Evolutionary conservation across 1,140 invertebrate genomes (phyloP), one percentile per base, ranked within the genome.

Genomic region (Nasonia longicornis): DNA sequence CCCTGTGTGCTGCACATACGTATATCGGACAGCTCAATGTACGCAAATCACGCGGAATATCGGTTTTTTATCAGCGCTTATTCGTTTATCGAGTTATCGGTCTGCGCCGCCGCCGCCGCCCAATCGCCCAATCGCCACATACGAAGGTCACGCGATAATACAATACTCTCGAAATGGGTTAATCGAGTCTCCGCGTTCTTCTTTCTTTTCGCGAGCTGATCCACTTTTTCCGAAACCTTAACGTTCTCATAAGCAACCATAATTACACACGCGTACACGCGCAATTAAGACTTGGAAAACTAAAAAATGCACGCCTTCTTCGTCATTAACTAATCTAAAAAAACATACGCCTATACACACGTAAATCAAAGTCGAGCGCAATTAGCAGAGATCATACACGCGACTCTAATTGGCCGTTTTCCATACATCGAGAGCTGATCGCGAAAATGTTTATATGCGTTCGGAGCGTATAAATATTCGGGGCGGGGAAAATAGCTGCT

Each of bases 341-440:
- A 67, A 42, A 10, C 14, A 10, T 3, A 16, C n/a, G 45, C 11
- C 3, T 31, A 42, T 3, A 20, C 2, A n/a, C n/a, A 31, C 72
- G n/a, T 11, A 26, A 76, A 22, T 10, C 26, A 20, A 42, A 35
- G 67, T 26, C 26, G 31, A 26, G 20, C 38, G 38, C 69, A 71
- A 71, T 71, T 71, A 71, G 69, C 69, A 22, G 1, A 4, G 35
- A 70, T 14, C n/a, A n/a, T 31, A 38, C 16, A 42, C n/a, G 16
- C 45, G 52, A 58, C 20, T 35, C 14, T 76, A 76, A 76, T 76
- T 76, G 73, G 31, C 52, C 31, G 31, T 76, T 76, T 76, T 76
- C 58, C 52, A 76, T 64, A 16, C 0, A 64, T 38, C 42, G n/a
- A 73, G 42, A 26, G 26, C 26, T 26, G 26, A 7, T 29, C 29